Conservation (phyloP, 2,113 vertebrate genomes). For the Gracilinanus agilis region DNA sequence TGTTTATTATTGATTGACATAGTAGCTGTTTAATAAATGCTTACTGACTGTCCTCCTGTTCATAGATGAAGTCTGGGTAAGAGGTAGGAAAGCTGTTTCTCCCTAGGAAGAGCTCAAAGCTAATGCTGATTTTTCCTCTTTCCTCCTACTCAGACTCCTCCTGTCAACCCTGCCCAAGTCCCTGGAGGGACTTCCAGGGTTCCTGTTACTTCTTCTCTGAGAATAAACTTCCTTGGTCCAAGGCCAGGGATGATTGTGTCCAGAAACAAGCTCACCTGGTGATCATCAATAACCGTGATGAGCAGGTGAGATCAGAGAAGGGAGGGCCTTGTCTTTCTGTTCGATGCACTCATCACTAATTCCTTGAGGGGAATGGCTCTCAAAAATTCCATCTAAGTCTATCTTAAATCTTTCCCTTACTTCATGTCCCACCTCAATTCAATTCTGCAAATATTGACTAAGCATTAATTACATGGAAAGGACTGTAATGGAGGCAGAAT, state of each 20-base stretch:
- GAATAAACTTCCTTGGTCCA: rapidly evolving
- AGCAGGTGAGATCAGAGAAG: conserved; percentile 1
- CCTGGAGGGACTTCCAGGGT: not conserved
- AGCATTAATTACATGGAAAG: not conserved
- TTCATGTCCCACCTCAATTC: not conserved
- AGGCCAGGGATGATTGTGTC: not conserved
- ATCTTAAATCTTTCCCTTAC: not conserved
- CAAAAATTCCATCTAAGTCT: not conserved
- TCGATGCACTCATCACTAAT: not conserved
- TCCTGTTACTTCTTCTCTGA: conserved; percentile 30
- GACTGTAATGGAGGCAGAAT: not conserved
- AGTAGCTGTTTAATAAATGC: not conserved
- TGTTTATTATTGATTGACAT: no score
- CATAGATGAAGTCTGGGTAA: not conserved
- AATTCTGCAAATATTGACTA: not conserved
- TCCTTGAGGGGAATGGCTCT: not conserved
- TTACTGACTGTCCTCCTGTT: not conserved
- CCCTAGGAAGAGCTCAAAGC: not conserved
- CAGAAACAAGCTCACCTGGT: not conserved
- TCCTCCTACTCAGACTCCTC: not conserved
- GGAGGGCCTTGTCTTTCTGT: not conserved
- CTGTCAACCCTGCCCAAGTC: not conserved
- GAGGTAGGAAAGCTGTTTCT: not conserved
- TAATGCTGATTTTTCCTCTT: not conserved
- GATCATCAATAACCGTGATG: conserved; percentile 23